Conservation (phyloP, 1,140 invertebrate species). For the Leptestheria dahalacensis region DNA sequence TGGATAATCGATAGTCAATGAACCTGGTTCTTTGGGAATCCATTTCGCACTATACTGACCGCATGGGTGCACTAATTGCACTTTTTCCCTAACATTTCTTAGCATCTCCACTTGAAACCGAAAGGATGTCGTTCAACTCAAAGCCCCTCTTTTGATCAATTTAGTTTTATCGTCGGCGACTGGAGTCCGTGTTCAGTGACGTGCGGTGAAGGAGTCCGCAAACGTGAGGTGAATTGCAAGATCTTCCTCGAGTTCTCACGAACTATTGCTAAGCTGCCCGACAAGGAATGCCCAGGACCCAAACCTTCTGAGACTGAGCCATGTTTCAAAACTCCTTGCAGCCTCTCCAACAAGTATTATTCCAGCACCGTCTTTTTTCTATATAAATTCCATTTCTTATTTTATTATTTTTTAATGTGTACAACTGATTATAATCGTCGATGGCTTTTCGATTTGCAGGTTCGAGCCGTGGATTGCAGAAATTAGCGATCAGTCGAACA, state of each 20-base stretch:
- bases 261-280: constrained; percentile 68
- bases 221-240: constrained; percentile 71
- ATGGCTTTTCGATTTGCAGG: neutral
- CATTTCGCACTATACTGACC: too few species aligned
- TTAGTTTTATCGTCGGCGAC: constrained; percentile 53
- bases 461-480: constrained; percentile 14
- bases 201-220: constrained; percentile 71
- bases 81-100: neutral
- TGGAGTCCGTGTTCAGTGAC: constrained; percentile 79
- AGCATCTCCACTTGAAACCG: too few species aligned
- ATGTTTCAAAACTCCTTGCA: constrained; percentile 60
- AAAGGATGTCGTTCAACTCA: too few species aligned
- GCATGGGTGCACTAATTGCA: neutral
- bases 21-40: too few species aligned
- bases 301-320: constrained; percentile 63
- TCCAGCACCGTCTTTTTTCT: neutral
- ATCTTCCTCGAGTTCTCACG: constrained; percentile 81
- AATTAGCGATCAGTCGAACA: constrained; percentile 12
- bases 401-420: neutral
- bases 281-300: constrained; percentile 67
- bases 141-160: too few species aligned
- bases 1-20: too few species aligned
- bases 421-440: neutral
- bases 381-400: neutral
- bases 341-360: constrained; percentile 23